These are phyloP conservation scores for Ophraella communa DNA, from an alignment of 2,888 invertebrate species.

Conservation along the genomic window DNA sequence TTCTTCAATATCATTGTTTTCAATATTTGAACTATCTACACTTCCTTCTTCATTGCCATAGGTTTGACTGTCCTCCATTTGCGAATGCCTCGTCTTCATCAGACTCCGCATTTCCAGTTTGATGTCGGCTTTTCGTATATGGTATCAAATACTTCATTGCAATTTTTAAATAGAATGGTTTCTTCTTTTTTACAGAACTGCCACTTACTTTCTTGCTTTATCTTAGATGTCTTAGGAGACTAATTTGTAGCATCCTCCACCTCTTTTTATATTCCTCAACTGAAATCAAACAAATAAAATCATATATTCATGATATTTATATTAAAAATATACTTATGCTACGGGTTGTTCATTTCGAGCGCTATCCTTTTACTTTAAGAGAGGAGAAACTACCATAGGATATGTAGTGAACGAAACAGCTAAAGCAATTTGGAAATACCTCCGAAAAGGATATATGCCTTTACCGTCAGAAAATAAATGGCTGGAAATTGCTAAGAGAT, in stretches of 20 bases:
- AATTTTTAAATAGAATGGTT: slow-evolving; percentile 20
- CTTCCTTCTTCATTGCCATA: not conserved
- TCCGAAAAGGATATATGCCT: too few relatives aligned
- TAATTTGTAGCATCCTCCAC: slow-evolving; percentile 21
- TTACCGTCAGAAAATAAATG: too few relatives aligned
- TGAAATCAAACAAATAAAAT: slow-evolving; percentile 18
- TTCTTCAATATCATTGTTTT: not conserved
- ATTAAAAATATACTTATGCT: too few relatives aligned
- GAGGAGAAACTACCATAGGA: too few relatives aligned
- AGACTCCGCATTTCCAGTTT: slow-evolving; percentile 22
- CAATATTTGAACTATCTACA: not conserved
- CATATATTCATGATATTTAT: too few relatives aligned
- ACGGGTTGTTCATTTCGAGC: too few relatives aligned
- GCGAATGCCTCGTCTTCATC: slow-evolving; percentile 7
- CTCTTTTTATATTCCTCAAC: slow-evolving; percentile 23
- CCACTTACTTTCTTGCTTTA: slow-evolving; percentile 15
- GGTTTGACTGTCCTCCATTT: slow-evolving; percentile 15
- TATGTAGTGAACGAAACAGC: too few relatives aligned
- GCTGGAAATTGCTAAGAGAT: too few relatives aligned
- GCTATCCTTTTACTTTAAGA: too few relatives aligned
- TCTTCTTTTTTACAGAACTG: slow-evolving; percentile 20
- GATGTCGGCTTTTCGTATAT: slow-evolving; percentile 22
- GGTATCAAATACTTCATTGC: slow-evolving; percentile 21
- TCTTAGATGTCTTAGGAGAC: slow-evolving; percentile 16
- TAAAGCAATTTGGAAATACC: too few relatives aligned